Percentiles rank a stretch among this genome's conserved stretches.
phyloP scores from a whole-genome alignment of 1,140 invertebrate genomes.

The Dufourea novaeangliae region DNA sequence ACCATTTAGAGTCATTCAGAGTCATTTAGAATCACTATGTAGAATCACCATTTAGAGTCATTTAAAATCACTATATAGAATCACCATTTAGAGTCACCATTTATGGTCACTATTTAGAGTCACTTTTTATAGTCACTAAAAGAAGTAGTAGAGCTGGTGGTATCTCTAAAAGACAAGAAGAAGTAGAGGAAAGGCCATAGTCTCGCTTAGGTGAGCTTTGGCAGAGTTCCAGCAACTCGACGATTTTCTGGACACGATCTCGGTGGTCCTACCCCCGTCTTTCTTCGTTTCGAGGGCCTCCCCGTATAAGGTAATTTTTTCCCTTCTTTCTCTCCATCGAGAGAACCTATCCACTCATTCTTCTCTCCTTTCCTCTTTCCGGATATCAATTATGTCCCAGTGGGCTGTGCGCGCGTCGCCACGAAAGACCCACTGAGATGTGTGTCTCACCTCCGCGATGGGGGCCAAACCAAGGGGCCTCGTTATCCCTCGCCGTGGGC shows the following conservation, averaged over 20 bases:
- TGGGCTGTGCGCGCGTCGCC: constrained; percentile 56
- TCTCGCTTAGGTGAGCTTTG: constrained; percentile 63
- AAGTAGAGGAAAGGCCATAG: constrained; percentile 11
- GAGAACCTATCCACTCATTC: constrained; percentile 43
- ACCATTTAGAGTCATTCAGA: too few species aligned
- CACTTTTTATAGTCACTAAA: too few species aligned
- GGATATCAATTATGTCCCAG: constrained; percentile 76
- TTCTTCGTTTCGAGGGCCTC: constrained; percentile 43
- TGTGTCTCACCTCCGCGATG: constrained; percentile 63
- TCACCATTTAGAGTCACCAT: too few species aligned
- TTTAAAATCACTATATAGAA: too few species aligned
- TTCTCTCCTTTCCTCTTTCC: constrained; percentile 67
- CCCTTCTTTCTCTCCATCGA: constrained; percentile 26
- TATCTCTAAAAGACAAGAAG: neutral
- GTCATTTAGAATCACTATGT: too few species aligned
- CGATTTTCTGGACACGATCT: constrained; percentile 65
- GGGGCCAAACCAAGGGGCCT: constrained; percentile 53
- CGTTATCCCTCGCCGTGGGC: constrained; percentile 76
- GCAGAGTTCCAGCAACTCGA: constrained; percentile 63
- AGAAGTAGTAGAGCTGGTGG: too few species aligned
- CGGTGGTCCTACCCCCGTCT: constrained; percentile 63
- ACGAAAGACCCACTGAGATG: constrained; percentile 71
- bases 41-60: too few species aligned
- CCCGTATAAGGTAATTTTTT: constrained; percentile 43
- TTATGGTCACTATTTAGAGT: too few species aligned